phyloP scores from a whole-genome alignment of 2,888 invertebrate species.

The Malachius bipustulatus region DNA sequence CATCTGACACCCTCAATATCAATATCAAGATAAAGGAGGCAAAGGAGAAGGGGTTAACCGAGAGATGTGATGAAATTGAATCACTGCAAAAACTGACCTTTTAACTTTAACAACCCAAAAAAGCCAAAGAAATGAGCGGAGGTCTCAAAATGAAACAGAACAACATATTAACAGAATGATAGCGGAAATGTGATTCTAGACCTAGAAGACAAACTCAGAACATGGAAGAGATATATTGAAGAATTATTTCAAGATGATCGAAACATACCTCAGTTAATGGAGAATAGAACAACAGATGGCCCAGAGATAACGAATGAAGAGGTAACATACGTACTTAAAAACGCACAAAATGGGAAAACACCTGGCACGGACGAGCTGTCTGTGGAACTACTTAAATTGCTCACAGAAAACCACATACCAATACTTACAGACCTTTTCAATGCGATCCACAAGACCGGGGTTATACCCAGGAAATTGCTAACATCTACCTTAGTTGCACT shows the following conservation, averaged over 20 bases:
- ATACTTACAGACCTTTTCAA: slow-evolving; percentile 2
- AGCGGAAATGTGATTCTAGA: slow-evolving; percentile 3
- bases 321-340: slow-evolving; percentile 3
- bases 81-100: neutral
- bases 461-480: slow-evolving; percentile 2
- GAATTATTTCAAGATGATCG: slow-evolving; percentile 3
- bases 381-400: slow-evolving; percentile 1
- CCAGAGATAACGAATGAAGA: slow-evolving; percentile 2
- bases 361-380: neutral
- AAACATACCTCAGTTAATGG: slow-evolving; percentile 2
- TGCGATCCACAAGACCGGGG: slow-evolving; percentile 3
- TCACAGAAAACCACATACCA: neutral
- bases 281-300: slow-evolving; percentile 1
- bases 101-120: neutral
- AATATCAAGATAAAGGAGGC: too few species aligned
- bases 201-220: slow-evolving; percentile 2
- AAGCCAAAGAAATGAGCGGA: neutral
- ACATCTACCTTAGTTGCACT: neutral
- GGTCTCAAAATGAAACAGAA: slow-evolving; percentile 1
- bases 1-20: too few species aligned
- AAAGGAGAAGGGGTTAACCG: slow-evolving; percentile 1
- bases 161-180: slow-evolving; percentile 1
- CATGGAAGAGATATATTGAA: slow-evolving; percentile 3
- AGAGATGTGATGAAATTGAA: slow-evolving; percentile 3
- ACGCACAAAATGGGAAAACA: slow-evolving; percentile 1